Evolutionary conservation across 2,888 invertebrate species (phyloP).

Genomic region (Drosophila buzzatii): DNA sequence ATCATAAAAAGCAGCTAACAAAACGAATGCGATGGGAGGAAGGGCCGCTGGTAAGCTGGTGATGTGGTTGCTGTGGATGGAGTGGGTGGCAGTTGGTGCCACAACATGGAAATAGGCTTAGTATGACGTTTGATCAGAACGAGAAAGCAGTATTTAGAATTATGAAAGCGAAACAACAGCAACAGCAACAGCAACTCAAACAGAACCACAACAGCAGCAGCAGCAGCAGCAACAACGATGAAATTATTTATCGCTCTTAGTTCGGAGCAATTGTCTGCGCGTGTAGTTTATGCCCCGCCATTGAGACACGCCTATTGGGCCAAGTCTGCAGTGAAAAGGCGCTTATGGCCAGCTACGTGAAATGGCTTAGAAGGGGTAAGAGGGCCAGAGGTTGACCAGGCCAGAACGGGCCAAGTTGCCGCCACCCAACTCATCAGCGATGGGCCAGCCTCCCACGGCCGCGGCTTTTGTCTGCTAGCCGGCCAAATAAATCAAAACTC

Average conservation of each 20-base stretch:
- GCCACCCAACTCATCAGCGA: slow-evolving; percentile 73
- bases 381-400: slow-evolving; percentile 1
- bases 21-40: slow-evolving; percentile 39
- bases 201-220: slow-evolving; percentile 9
- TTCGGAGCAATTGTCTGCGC: slow-evolving; percentile 67
- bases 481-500: slow-evolving; percentile 70
- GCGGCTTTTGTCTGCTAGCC: slow-evolving; percentile 65
- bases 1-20: slow-evolving; percentile 68
- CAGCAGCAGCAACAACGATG: slow-evolving; percentile 31
- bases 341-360: slow-evolving; percentile 47
- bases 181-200: slow-evolving; percentile 8
- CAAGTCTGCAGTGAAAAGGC: slow-evolving; percentile 56
- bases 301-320: slow-evolving; percentile 33
- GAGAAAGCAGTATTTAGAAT: slow-evolving; percentile 46
- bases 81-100: slow-evolving; percentile 2
- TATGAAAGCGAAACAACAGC: slow-evolving; percentile 56
- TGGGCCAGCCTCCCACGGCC: slow-evolving; percentile 42
- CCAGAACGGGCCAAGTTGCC: slow-evolving; percentile 21
- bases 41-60: slow-evolving; percentile 18
- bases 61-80: background rate
- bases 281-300: slow-evolving; percentile 67
- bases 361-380: slow-evolving; percentile 24
- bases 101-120: slow-evolving; percentile 46
- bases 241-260: slow-evolving; percentile 73
- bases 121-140: slow-evolving; percentile 74